Evolutionary conservation across 1,140 invertebrate species (phyloP).

Genomic region (Leptopilina boulardi): DNA sequence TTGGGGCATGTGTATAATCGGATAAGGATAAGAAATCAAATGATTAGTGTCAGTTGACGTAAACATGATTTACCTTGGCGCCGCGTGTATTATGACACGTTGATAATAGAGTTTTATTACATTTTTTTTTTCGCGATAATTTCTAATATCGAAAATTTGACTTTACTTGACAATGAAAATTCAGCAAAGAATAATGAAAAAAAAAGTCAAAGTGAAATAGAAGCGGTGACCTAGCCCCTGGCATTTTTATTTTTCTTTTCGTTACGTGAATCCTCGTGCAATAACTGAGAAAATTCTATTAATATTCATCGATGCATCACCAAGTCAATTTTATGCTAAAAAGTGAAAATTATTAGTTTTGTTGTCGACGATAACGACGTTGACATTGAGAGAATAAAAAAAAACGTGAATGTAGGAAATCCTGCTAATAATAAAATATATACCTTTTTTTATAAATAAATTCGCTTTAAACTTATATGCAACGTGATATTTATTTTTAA

Average conservation of each 20-base stretch:
- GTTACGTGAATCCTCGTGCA: conserved; percentile 16
- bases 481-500: too few relatives aligned
- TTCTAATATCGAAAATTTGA: background rate
- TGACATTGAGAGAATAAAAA: conserved; percentile 4
- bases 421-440: conserved; percentile 2
- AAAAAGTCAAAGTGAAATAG: background rate
- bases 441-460: background rate
- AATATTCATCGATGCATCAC: conserved; percentile 26
- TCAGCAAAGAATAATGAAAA: background rate
- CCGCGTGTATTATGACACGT: background rate
- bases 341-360: conserved; percentile 16
- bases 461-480: background rate
- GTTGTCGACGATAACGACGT: background rate
- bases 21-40: conserved; percentile 25
- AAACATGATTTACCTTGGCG: conserved; percentile 13
- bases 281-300: conserved; percentile 15
- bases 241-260: background rate
- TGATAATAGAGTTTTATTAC: background rate
- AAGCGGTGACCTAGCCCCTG: conserved; percentile 19
- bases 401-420: conserved; percentile 6
- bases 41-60: conserved; percentile 16
- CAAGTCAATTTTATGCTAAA: conserved; percentile 24
- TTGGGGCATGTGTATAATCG: background rate
- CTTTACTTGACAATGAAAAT: background rate
- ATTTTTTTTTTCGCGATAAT: background rate